Percentiles rank a stretch among this genome's conserved stretches.
phyloP scores from a whole-genome alignment of 2,888 invertebrate species.

The Dimorphilus gyrociliatus region DNA sequence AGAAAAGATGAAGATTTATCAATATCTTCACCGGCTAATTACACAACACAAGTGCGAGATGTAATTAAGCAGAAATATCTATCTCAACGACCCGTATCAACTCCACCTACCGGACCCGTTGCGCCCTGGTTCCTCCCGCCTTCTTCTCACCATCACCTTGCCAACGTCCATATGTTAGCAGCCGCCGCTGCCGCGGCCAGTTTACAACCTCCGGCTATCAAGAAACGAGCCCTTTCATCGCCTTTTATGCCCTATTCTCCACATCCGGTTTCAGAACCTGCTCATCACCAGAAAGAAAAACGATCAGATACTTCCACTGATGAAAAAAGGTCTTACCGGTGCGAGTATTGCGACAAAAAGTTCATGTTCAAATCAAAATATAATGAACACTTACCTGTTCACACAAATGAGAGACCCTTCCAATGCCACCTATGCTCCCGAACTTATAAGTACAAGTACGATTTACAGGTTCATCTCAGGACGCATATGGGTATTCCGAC shows the following conservation, averaged over 20 bases:
- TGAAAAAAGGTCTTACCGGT: constrained; percentile 11
- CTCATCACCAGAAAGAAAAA: too few relatives aligned
- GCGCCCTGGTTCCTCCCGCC: too few relatives aligned
- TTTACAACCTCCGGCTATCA: too few relatives aligned
- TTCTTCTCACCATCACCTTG: too few relatives aligned
- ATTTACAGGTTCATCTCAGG: constrained; percentile 14
- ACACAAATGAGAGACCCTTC: constrained; percentile 15
- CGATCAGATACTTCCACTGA: constrained; percentile 2
- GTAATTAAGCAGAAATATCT: constrained; percentile 12
- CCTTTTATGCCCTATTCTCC: too few relatives aligned
- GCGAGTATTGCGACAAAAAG: constrained; percentile 13
- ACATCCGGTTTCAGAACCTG: too few relatives aligned
- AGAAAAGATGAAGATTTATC: constrained; percentile 8
- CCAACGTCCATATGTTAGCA: too few relatives aligned
- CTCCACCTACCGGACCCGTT: too few relatives aligned
- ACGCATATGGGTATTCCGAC: constrained; percentile 17
- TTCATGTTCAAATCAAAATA: constrained; percentile 17
- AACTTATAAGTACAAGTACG: constrained; percentile 18
- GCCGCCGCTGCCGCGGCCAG: too few relatives aligned
- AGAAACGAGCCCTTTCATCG: too few relatives aligned
- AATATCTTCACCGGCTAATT: constrained; percentile 12
- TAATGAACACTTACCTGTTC: constrained; percentile 16
- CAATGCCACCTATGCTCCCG: constrained; percentile 15
- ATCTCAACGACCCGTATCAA: too few relatives aligned
- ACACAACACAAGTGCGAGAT: constrained; percentile 12